Conservation (phyloP, 92 coral and sea anemone genomes). For the Micromussa lordhowensis region DNA sequence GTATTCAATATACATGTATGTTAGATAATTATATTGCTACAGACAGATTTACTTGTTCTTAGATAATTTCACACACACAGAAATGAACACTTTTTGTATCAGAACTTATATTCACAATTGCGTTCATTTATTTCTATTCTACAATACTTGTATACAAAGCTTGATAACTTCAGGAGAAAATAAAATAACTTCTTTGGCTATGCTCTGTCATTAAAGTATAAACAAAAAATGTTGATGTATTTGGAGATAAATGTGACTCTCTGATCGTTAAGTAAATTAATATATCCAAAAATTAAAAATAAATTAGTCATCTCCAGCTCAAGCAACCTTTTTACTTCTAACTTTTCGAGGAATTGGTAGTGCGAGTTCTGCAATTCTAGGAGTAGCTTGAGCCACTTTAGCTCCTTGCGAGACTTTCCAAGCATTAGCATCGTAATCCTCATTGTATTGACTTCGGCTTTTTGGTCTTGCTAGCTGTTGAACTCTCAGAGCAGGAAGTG, state of each 20-base stretch:
- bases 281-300: background rate
- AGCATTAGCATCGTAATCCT: conserved; percentile 87
- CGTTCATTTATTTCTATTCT: background rate
- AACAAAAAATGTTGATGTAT: background rate
- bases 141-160: background rate
- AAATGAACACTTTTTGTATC: background rate
- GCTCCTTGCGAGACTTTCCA: conserved; percentile 97
- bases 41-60: background rate
- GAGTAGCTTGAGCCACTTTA: conserved; percentile 91
- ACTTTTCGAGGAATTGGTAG: conserved; percentile 92
- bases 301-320: background rate
- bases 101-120: background rate
- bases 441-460: conserved; percentile 89
- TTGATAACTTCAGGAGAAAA: conserved; percentile 1
- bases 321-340: conserved; percentile 81
- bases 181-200: background rate
- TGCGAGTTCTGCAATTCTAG: conserved; percentile 90
- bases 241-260: background rate
- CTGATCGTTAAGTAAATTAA: background rate
- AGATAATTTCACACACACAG: background rate
- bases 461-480: conserved; percentile 96
- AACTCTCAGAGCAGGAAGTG: conserved; percentile 93
- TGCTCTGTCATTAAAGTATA: background rate
- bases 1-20: too few relatives aligned
- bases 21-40: background rate